Percentiles rank a stretch among this genome's conserved stretches.
phyloP scores from a whole-genome alignment of 1,140 invertebrate genomes.

The Physella acuta region DNA sequence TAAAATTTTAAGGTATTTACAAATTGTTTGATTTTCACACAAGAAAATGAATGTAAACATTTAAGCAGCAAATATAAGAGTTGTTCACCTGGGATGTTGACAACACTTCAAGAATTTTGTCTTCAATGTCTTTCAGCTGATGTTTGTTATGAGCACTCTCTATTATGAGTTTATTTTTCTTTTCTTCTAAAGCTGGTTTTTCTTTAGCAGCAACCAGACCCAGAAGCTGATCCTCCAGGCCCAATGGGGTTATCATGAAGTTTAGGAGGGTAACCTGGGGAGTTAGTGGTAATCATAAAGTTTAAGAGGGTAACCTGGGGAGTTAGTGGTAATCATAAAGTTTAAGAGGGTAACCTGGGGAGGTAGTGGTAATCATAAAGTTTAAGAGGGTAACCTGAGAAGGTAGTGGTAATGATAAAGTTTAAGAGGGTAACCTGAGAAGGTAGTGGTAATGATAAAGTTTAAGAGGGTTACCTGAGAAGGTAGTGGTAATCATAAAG shows the following conservation, averaged over 20 bases:
- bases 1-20: too few species aligned
- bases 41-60: not conserved
- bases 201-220: slow-evolving; percentile 60
- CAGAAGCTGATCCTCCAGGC: slow-evolving; percentile 59
- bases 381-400: slow-evolving; percentile 58
- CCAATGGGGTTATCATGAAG: slow-evolving; percentile 60
- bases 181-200: slow-evolving; percentile 74
- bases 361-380: slow-evolving; percentile 61
- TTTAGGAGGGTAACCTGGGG: slow-evolving; percentile 58
- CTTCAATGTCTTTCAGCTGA: slow-evolving; percentile 88
- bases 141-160: slow-evolving; percentile 88
- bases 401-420: too few species aligned
- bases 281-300: slow-evolving; percentile 61
- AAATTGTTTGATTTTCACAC: too few species aligned
- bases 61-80: not conserved
- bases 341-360: slow-evolving; percentile 58
- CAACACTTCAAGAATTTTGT: slow-evolving; percentile 87
- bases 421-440: too few species aligned
- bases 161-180: slow-evolving; percentile 87
- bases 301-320: slow-evolving; percentile 58
- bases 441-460: too few species aligned
- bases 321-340: slow-evolving; percentile 61
- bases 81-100: slow-evolving; percentile 63
- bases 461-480: too few species aligned
- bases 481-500: too few species aligned